Conservation (phyloP, 2,797 vertebrate genomes). For the Limnodromus scolopaceus region DNA sequence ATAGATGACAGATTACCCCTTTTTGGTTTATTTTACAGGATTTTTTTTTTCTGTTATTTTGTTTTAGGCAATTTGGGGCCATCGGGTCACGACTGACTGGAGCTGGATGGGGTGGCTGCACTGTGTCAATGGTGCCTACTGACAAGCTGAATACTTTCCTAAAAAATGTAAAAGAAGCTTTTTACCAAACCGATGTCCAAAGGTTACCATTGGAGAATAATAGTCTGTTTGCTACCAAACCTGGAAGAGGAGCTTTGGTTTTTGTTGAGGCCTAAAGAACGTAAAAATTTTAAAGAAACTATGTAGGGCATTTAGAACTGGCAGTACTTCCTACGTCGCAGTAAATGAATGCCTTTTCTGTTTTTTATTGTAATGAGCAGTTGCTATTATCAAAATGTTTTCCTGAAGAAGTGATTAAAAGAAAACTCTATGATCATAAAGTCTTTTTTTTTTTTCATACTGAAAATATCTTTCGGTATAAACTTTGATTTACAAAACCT, state of each 20-base stretch:
- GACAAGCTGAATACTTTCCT: slow-evolving; percentile 87
- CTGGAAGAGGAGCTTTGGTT: slow-evolving; percentile 89
- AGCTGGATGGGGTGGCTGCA: slow-evolving; percentile 97
- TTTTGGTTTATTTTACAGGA: slow-evolving; percentile 5
- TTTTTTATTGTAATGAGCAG: slow-evolving; percentile 63
- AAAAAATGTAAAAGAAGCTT: slow-evolving; percentile 84
- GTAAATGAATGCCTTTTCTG: slow-evolving; percentile 66
- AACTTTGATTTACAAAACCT: slow-evolving; percentile 34
- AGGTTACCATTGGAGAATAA: slow-evolving; percentile 79
- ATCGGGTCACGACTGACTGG: slow-evolving; percentile 93
- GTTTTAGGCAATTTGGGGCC: slow-evolving; percentile 89
- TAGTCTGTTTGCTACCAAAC: slow-evolving; percentile 91
- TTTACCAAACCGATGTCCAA: slow-evolving; percentile 81
- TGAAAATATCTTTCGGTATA: slow-evolving; percentile 50
- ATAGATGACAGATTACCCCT: neutral
- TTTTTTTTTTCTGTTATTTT: slow-evolving; percentile 21
- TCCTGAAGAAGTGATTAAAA: slow-evolving; percentile 66
- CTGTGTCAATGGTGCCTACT: slow-evolving; percentile 92
- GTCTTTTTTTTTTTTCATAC: neutral
- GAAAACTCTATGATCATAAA: slow-evolving; percentile 35
- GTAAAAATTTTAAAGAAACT: slow-evolving; percentile 64
- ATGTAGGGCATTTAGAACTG: slow-evolving; percentile 67
- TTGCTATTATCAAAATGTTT: slow-evolving; percentile 69
- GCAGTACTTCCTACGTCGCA: slow-evolving; percentile 66
- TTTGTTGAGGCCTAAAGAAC: slow-evolving; percentile 82